Base-by-base conservation (phyloP, 2,797 vertebrate species). In the Amniataba percoides region DNA sequence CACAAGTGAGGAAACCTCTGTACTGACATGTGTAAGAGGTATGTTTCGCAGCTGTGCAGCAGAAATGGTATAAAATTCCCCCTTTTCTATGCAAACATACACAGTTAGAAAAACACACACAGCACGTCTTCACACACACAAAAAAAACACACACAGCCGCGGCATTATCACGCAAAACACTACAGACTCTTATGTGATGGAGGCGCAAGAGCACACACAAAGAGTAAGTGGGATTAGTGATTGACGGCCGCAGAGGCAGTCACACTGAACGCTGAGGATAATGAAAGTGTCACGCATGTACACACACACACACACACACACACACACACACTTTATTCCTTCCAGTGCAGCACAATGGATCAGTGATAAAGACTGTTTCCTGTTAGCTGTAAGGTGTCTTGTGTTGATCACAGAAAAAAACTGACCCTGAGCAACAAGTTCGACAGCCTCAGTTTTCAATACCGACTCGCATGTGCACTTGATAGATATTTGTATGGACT, bases 311-410 rank as follows among this genome's bases (percentile, higher is more conserved):
- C 27, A 68, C 52, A 58, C 7, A 55, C 13, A 70, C 27, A 48
- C 23, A 21, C 12, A 63, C 31, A 23, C 21, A 57, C 45, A 49
- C 16, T 12, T 15, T 3, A 55, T 55, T 71, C 8, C 40, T 53
- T 21, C 46, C 39, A 13, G 42, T 18, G 19, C 1, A 1, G 25
- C 51, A 21, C 39, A 39, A 3, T 7, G 21, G 61, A 67, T 78
- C 77, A n/a, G 49, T 61, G 55, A 1, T 13, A 15, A 60, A 55
- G 62, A 13, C 56, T 55, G 56, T 61, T 78, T 78, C 46, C 62
- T 61, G 55, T 60, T 48, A 53, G 40, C 46, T 15, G 53, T n/a
- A 23, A 39, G 53, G 31, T 77, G 43, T 36, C 14, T 49, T 42
- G 49, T 3, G 21, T n/a, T 10, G 19, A 23, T 53, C 52, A 27